Percentiles rank a stretch among this genome's conserved stretches.
phyloP scores from a whole-genome alignment of 2,797 vertebrate species.

The Tamandua tetradactyla region DNA sequence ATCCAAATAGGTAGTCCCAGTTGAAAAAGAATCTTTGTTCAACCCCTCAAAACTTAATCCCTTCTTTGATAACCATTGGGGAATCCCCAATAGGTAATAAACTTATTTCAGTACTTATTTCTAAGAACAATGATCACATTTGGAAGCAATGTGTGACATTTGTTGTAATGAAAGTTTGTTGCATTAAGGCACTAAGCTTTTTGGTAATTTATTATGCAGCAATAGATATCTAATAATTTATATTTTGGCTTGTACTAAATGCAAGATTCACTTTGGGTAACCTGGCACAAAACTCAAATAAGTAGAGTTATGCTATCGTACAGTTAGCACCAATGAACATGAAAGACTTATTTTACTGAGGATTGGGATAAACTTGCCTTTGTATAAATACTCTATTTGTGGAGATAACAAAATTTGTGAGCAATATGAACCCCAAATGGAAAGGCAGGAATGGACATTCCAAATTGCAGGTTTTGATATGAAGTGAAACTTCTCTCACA shows the following conservation, averaged over 20 bases:
- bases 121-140: background rate
- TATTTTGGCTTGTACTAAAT: background rate
- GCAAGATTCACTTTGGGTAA: background rate
- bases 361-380: background rate
- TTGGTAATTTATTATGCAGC: background rate
- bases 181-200: background rate
- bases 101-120: background rate
- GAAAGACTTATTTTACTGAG: background rate
- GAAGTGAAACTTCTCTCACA: background rate
- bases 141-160: too few relatives aligned
- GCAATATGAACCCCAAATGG: background rate
- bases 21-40: background rate
- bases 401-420: background rate
- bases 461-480: background rate
- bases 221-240: background rate
- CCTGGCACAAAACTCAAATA: background rate
- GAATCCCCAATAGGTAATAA: background rate
- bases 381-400: background rate
- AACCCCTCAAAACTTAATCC: accelerated
- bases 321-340: background rate
- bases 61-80: background rate
- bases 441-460: background rate
- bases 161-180: background rate
- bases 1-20: background rate
- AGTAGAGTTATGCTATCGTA: background rate